Percentiles rank a stretch among this genome's conserved stretches.
Conservation (phyloP, 2,797 vertebrate species). For the Melanotaenia nigrans region DNA sequence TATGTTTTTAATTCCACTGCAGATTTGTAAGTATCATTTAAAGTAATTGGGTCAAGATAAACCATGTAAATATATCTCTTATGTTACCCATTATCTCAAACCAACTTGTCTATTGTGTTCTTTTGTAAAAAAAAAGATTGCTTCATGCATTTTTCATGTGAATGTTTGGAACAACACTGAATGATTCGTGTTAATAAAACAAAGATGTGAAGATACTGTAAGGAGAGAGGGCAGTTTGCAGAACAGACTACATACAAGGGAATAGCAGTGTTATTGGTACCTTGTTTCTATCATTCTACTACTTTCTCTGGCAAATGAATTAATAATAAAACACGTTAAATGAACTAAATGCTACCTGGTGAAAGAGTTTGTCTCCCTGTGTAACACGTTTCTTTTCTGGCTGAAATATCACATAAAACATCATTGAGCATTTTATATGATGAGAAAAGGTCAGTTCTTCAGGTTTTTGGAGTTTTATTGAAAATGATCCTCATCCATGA, state of each 20-base stretch:
- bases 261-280: constrained; percentile 63
- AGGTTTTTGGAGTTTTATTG: too few species aligned
- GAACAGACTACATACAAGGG: constrained; percentile 53
- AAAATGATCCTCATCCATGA: too few species aligned
- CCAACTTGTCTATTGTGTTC: constrained; percentile 47
- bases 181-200: constrained; percentile 27
- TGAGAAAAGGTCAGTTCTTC: too few species aligned
- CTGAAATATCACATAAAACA: neutral
- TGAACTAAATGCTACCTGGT: constrained; percentile 55
- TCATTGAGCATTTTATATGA: too few species aligned
- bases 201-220: constrained; percentile 31
- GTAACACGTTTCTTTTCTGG: neutral
- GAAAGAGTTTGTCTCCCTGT: constrained; percentile 4
- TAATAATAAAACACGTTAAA: constrained; percentile 78
- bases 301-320: constrained; percentile 73
- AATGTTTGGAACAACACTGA: constrained; percentile 55
- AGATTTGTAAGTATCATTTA: constrained; percentile 44
- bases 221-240: constrained; percentile 10
- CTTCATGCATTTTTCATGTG: constrained; percentile 44
- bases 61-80: constrained; percentile 56
- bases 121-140: constrained; percentile 58
- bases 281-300: constrained; percentile 71
- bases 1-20: neutral
- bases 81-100: constrained; percentile 44
- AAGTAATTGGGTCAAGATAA: constrained; percentile 30